Base-by-base conservation (phyloP, 2,113 vertebrate species). In the Hypomesus transpacificus region DNA sequence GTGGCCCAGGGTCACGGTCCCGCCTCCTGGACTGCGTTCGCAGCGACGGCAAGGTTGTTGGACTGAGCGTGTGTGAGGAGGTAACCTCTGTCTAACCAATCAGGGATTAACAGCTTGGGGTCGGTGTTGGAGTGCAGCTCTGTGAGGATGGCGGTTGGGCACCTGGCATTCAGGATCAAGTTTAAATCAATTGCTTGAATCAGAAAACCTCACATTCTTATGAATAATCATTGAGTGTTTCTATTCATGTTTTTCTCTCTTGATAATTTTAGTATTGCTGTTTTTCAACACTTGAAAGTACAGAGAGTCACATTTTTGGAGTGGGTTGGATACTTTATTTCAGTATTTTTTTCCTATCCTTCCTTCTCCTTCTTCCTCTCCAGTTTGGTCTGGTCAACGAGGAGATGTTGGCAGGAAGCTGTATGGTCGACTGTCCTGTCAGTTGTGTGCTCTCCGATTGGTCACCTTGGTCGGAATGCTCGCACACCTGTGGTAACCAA, bases 391-490 rank as follows among this genome's bases (percentile, higher is more conserved):
- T 94, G 87, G 89, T 90, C 84, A 92, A 90, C 69, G 88, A 89
- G 0, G 69, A 84, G 91, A 88, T 71, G 76, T 90, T 93, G 69
- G 91, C 84, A 5, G 85, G 88, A 59, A 81, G 64, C 21, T 99
- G 97, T 3, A 64, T 84, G 77, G 94, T 97, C 58, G 90, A 93
- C 7, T 99, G 97, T 39, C 87, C 94, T 0, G 90, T 97, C 73
- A 95, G 94, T 87, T 99, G 97, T 80, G 87, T 86, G 18, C 93
- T 98, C 34, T 96, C 96, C 0, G 92, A 92, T 0, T 99, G 97
- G 97, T 94, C 96, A 0, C n/a, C 91, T 2, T 98, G 97, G 97
- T 94, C 93, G 0, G 88, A 91, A 20, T 99, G 97, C 75, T 97
- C 96, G 4, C 94, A 92, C 57, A 93, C 93, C 1, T 98, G 97